A percentile compares a stretch with the other conserved stretches of the same genome.
Evolutionary conservation across 1,140 invertebrate species (phyloP).

Genomic region (Rhopalosiphum maidis): DNA sequence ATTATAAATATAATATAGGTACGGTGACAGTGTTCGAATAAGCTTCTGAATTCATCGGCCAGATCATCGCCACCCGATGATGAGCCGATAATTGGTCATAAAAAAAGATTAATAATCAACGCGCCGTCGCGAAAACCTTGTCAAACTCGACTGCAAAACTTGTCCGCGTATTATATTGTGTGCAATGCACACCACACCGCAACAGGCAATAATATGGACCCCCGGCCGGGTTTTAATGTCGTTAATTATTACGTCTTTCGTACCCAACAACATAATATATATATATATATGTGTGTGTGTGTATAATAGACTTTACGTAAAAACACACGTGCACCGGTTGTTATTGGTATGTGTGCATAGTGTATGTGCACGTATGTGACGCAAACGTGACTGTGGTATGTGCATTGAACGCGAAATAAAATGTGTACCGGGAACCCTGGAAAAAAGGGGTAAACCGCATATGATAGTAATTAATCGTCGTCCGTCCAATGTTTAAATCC

Average conservation of each 20-base stretch:
- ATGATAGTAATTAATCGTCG: slow-evolving; percentile 7
- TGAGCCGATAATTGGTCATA: neutral
- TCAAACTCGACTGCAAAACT: neutral
- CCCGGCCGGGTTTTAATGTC: slow-evolving; percentile 11
- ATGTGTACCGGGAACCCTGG: neutral
- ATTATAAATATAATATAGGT: too few relatives aligned
- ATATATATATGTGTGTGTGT: neutral
- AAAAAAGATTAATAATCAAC: neutral
- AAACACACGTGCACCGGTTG: slow-evolving; percentile 6
- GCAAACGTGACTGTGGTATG: neutral
- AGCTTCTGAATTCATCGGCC: neutral
- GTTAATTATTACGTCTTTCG: slow-evolving; percentile 19
- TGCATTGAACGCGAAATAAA: neutral
- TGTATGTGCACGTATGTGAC: neutral
- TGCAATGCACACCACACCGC: neutral
- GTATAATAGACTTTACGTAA: neutral
- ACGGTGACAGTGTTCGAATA: neutral
- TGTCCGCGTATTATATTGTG: neutral
- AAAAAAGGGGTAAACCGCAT: neutral
- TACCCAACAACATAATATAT: neutral
- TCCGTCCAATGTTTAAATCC: neutral
- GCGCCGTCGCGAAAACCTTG: neutral
- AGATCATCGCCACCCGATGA: neutral
- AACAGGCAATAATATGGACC: neutral
- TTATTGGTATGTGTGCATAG: neutral